These are phyloP conservation scores for Python bivittatus DNA, from an alignment of 2,113 vertebrate species.

Conservation along the genomic window DNA sequence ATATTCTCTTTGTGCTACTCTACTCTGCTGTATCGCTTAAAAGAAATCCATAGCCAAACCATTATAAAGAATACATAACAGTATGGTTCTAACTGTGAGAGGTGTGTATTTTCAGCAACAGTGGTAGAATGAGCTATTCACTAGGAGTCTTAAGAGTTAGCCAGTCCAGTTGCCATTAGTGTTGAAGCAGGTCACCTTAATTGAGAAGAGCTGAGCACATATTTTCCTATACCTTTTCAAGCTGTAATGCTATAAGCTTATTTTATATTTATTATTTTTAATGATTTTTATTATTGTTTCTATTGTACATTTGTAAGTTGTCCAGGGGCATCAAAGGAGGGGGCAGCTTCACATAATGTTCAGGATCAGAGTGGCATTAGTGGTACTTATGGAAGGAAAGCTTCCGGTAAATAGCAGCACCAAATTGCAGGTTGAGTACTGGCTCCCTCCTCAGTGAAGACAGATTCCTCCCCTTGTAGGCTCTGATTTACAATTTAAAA, in stretches of 20 bases:
- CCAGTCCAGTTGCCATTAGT: not conserved
- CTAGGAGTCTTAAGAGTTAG: not conserved
- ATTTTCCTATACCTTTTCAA: not conserved
- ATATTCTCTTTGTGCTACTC: not conserved
- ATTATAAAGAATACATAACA: not conserved
- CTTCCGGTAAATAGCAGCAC: not conserved
- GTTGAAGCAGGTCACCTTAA: not conserved
- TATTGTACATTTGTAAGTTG: not conserved
- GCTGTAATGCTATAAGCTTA: not conserved
- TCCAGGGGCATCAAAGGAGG: not conserved
- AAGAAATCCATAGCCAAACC: not conserved
- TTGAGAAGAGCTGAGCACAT: not conserved
- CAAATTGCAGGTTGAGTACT: not conserved
- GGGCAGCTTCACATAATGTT: not conserved
- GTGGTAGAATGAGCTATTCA: not conserved
- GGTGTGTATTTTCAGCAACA: not conserved
- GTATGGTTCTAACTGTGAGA: no score
- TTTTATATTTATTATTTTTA: not conserved
- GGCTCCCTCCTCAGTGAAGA: not conserved
- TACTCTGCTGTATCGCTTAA: not conserved
- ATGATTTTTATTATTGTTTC: not conserved
- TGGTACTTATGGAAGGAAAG: not conserved
- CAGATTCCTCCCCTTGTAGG: not conserved
- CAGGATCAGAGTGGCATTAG: not conserved
- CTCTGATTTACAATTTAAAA: not conserved